Percentiles rank a stretch among this genome's conserved stretches.
These are phyloP conservation scores for Leptobrachium leishanense DNA, from an alignment of 2,113 vertebrate genomes.

Conservation along the genomic window DNA sequence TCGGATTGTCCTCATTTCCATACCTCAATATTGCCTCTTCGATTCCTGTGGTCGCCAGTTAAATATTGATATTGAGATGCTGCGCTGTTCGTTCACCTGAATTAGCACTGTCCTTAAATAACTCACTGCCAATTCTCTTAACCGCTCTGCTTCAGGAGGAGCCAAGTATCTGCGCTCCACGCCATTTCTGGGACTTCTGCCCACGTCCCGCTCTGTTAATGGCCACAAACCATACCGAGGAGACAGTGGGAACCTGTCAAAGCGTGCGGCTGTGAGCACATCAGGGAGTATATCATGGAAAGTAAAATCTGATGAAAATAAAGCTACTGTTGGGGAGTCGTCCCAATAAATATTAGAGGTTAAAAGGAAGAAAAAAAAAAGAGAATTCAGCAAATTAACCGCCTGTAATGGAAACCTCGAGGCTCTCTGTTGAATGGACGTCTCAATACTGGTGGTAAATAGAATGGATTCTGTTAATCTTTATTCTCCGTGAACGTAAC, in stretches of 20 bases:
- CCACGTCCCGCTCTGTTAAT: slow-evolving; percentile 37
- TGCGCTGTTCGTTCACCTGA: slow-evolving; percentile 35
- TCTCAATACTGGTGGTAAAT: background rate
- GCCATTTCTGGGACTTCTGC: slow-evolving; percentile 34
- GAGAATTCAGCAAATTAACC: background rate
- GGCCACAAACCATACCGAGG: slow-evolving; percentile 17
- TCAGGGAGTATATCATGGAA: slow-evolving; percentile 31
- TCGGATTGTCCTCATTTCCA: slow-evolving; percentile 20
- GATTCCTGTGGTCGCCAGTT: slow-evolving; percentile 39
- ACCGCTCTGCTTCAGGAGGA: slow-evolving; percentile 29
- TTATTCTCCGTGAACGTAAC: background rate
- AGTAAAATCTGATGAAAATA: slow-evolving; percentile 6
- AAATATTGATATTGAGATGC: slow-evolving; percentile 46
- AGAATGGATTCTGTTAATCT: too few relatives aligned
- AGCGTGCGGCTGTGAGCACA: slow-evolving; percentile 16
- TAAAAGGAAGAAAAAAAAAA: background rate
- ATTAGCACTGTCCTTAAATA: slow-evolving; percentile 39
- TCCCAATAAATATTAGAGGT: slow-evolving; percentile 32
- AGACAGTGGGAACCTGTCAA: slow-evolving; percentile 41
- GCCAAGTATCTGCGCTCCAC: slow-evolving; percentile 34
- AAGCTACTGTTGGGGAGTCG: slow-evolving; percentile 1
- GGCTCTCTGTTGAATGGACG: background rate
- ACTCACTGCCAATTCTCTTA: slow-evolving; percentile 34
- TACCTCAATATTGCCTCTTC: slow-evolving; percentile 30
- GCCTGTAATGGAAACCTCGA: background rate